Base-by-base conservation (phyloP, 1,140 invertebrate species). In the Xylocopa sonorina region DNA sequence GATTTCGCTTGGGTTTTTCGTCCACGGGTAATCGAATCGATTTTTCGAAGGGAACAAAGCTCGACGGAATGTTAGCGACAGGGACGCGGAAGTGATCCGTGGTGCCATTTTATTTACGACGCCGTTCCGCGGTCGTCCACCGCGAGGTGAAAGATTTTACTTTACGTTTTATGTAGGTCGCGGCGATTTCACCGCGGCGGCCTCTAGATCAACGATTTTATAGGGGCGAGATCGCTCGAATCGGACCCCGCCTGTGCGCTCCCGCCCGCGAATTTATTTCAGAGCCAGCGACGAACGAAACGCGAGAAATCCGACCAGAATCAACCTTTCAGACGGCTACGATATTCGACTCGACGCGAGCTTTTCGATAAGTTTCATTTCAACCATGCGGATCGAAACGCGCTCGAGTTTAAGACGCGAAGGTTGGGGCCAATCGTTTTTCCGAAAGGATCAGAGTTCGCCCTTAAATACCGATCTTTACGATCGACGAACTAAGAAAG, bases 71-170 rank as follows among this genome's bases (percentile, higher is more conserved):
- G 34, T 14, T 27, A 3, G 16, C n/a, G 12, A 57, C 43, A 7
- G 16, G 12, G 41, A 50, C 24, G 27, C 0, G 55, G 57, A 34
- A 71, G 18, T 34, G 51, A 71, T 73, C 21, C 62, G n/a, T 3
- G 4, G 21, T 12, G 46, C 74, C 53, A 71, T 77, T 58, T 69
- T 69, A 69, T 77, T 77, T 77, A 77, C 74, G 74, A 69, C 51
- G 51, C 32, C 29, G 53, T 68, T 68, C 5, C 53, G 51, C 24
- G 62, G 51, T 50, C 74, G 53, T 68, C 74, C 29, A 38, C 57
- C 48, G 53, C 27, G 53, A 27, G 34, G 29, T 43, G 18, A 57
- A 57, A 41, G 29, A 48, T 69, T 77, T 69, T 57, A 50, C 74
- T 57, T n/a, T 46, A 21, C 53, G 34, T 68, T 69, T 69, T 77